Evolutionary conservation across 1,140 invertebrate genomes (phyloP).

Genomic region (Polypedilum pembai): DNA sequence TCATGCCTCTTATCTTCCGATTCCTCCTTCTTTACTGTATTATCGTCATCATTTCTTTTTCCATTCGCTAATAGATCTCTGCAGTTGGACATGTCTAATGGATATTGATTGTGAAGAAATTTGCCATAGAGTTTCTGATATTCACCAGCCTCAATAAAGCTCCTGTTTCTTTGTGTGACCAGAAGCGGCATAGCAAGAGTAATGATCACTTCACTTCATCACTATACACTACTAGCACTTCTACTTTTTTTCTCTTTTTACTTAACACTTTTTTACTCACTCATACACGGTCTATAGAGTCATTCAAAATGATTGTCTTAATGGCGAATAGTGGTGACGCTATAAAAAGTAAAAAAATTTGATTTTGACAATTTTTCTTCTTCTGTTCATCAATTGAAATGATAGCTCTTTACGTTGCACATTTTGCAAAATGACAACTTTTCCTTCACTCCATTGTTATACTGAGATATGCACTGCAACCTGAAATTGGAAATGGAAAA

Average conservation of each 20-base stretch:
- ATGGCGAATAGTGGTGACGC: not conserved
- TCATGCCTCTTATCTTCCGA: not conserved
- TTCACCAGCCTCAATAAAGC: not conserved
- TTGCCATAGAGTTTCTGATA: slow-evolving; percentile 15
- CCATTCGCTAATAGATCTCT: not conserved
- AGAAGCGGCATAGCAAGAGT: slow-evolving; percentile 8
- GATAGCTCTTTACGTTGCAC: too few species aligned
- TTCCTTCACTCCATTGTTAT: too few species aligned
- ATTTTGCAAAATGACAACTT: too few species aligned
- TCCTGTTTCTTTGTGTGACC: slow-evolving; percentile 3
- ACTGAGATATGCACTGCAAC: not conserved
- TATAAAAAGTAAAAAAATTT: not conserved
- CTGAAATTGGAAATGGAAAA: slow-evolving; percentile 4
- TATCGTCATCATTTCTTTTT: not conserved
- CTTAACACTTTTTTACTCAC: not conserved
- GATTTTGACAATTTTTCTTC: slow-evolving; percentile 1
- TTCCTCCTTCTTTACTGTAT: slow-evolving; percentile 3
- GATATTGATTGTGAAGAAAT: slow-evolving; percentile 5
- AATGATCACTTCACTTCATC: slow-evolving; percentile 27
- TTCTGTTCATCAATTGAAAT: not conserved
- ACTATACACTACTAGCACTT: not conserved
- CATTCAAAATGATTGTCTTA: slow-evolving; percentile 14
- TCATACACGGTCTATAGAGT: not conserved
- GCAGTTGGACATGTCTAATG: slow-evolving; percentile 16
- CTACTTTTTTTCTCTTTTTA: not conserved